Conservation (phyloP, 92 coral and sea anemone genomes). For the Hydrozoanthus gracilis region DNA sequence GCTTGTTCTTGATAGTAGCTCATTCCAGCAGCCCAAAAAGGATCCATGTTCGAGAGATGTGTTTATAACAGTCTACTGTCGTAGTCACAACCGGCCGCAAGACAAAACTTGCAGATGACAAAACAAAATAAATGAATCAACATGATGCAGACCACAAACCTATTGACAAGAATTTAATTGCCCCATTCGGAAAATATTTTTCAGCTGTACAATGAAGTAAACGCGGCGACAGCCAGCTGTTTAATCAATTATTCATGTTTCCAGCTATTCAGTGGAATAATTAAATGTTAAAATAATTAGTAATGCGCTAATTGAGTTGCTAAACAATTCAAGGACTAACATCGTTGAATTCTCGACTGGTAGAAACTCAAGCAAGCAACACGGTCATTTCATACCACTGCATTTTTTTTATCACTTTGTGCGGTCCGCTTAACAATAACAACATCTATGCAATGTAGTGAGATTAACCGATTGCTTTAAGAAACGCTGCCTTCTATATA, state of each 20-base stretch:
- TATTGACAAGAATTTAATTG: neutral
- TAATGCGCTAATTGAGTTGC: neutral
- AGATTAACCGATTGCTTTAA: too few relatives aligned
- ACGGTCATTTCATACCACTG: too few relatives aligned
- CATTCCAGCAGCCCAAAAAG: neutral
- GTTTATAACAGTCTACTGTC: neutral
- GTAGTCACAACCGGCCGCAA: too few relatives aligned
- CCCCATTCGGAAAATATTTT: neutral
- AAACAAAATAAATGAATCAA: neutral
- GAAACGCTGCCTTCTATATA: too few relatives aligned
- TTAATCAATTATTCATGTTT: neutral
- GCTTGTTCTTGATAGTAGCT: neutral
- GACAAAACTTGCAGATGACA: neutral
- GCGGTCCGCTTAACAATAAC: too few relatives aligned
- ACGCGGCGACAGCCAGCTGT: neutral
- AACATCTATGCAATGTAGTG: too few relatives aligned
- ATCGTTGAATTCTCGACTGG: too few relatives aligned
- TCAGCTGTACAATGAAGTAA: neutral
- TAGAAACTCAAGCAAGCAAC: too few relatives aligned
- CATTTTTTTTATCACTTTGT: too few relatives aligned
- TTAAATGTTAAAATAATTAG: neutral
- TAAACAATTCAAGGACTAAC: too few relatives aligned
- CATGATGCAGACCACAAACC: neutral
- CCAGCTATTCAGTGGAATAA: neutral
- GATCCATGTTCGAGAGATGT: neutral